Evolutionary conservation across 2,888 invertebrate genomes (phyloP), one percentile per base, ranked within the genome.

Genomic region (Athalia circularis): DNA sequence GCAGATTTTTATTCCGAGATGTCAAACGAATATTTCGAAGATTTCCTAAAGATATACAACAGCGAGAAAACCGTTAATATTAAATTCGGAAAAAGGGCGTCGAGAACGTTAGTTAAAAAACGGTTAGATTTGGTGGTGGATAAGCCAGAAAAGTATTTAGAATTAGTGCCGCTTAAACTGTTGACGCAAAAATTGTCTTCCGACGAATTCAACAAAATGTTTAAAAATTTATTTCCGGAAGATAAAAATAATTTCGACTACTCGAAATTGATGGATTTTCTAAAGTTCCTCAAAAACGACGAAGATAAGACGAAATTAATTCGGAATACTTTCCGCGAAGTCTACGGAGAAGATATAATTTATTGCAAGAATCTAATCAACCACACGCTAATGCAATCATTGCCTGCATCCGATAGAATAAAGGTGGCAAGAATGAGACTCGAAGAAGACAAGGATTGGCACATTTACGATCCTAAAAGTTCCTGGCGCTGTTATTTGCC

Each of bases 401-500:
- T 90, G 48, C 83, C 87, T 3, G 5, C 15, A 0, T 83, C 86
- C 0, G 84, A 88, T n/a, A 84, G 90, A 3, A 75, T 78, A 0
- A 77, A 9, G 4, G 81, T 85, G 29, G 88, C 86, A 4, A 82
- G 81, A 8, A 78, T 80, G 5, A 88, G 86, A 54, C 9, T 88
- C 0, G 77, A 83, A 45, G 64, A 77, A 5, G 79, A 80, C 4
- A n/a, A 70, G 0, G 72, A 80, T 52, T 79, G 76, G 15, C 48
- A 78, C 47, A 5, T 50, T 0, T 8, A 48, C 2, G 6, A 79
- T 1, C 65, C 77, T 0, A 11, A 50, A 0, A 5, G 6, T 0
- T 80, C 76, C 0, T 89, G 90, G 89, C 80, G 82, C 13, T 85
- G 85, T 78, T 90, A 87, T 45, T 77, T 89, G 29, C 82, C 86